Evolutionary conservation across 2,113 vertebrate genomes (phyloP).

Genomic region (Rhegmatorhina hoffmannsi): DNA sequence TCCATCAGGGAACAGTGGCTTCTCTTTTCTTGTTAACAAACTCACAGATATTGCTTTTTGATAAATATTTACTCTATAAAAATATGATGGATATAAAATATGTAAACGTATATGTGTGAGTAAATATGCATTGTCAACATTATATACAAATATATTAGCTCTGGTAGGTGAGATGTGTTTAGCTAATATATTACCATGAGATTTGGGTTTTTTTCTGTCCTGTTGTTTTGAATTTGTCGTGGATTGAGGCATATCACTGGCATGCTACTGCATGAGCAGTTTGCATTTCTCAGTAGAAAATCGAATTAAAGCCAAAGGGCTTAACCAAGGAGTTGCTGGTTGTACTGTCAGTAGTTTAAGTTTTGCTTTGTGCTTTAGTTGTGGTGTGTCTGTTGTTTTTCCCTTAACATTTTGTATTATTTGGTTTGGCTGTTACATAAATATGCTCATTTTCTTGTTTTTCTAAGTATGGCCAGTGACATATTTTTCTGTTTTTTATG

Average conservation of each 20-base stretch:
- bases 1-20: not conserved
- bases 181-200: slow-evolving; percentile 44
- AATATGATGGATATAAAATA: not conserved
- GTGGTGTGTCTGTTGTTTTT: not conserved
- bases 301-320: slow-evolving; percentile 21
- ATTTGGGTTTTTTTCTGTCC: not conserved
- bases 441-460: not conserved
- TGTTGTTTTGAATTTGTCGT: slow-evolving; percentile 39
- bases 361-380: not conserved
- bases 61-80: slow-evolving; percentile 51
- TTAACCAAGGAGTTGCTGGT: slow-evolving; percentile 27
- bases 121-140: slow-evolving; percentile 42
- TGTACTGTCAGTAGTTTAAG: slow-evolving; percentile 14
- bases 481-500: slow-evolving; percentile 59
- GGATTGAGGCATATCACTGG: slow-evolving; percentile 43
- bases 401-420: not conserved
- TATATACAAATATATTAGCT: slow-evolving; percentile 43
- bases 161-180: slow-evolving; percentile 44
- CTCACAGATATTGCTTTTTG: slow-evolving; percentile 3
- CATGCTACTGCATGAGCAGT: slow-evolving; percentile 60
- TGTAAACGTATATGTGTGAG: slow-evolving; percentile 33
- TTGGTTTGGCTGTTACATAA: not conserved
- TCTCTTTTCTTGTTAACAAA: slow-evolving; percentile 24
- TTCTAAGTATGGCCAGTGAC: slow-evolving; percentile 43
- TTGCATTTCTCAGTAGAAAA: slow-evolving; percentile 55